phyloP scores from a whole-genome alignment of 2,797 vertebrate species.

The Eupleurogrammus muticus region DNA sequence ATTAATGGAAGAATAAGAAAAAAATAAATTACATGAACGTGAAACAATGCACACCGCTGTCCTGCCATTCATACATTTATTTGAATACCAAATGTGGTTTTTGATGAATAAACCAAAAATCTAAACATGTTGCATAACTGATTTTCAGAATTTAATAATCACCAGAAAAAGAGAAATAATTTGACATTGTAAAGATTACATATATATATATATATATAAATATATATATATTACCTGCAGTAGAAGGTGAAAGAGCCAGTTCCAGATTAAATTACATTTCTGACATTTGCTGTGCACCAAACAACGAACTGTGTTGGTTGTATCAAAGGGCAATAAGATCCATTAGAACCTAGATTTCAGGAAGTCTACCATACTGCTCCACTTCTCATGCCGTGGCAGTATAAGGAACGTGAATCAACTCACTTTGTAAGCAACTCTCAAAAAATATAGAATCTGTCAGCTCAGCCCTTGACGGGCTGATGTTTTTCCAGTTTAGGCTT shows the following conservation, averaged over 20 bases:
- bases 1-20: too few relatives aligned
- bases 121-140: too few relatives aligned
- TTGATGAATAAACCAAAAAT: too few relatives aligned
- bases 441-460: conserved; percentile 40
- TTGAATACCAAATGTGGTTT: too few relatives aligned
- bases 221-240: neutral
- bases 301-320: neutral
- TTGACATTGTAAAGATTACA: too few relatives aligned
- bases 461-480: conserved; percentile 32
- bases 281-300: neutral
- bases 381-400: conserved; percentile 7
- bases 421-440: conserved; percentile 27
- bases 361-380: neutral
- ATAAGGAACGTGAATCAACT: conserved; percentile 19
- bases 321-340: neutral
- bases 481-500: conserved; percentile 61
- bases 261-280: neutral
- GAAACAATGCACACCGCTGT: too few relatives aligned
- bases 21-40: too few relatives aligned
- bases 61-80: too few relatives aligned
- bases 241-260: neutral
- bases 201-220: too few relatives aligned
- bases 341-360: neutral
- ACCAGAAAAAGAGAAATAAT: neutral
- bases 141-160: too few relatives aligned